phyloP scores from a whole-genome alignment of 2,888 invertebrate species.

The Apotomis betuletana region DNA sequence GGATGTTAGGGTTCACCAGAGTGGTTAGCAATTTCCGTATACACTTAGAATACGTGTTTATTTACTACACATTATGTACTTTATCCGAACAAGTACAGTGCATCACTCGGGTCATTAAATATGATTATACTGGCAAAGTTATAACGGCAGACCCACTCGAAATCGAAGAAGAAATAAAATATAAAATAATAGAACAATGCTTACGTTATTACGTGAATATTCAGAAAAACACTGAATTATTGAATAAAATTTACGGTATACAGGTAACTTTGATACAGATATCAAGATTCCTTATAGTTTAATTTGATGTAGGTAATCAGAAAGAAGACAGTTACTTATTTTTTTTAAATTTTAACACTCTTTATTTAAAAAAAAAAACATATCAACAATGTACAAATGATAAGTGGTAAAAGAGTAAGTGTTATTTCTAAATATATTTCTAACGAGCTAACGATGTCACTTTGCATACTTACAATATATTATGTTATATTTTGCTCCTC shows the following conservation, averaged over 20 bases:
- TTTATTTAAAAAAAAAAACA: too few relatives aligned
- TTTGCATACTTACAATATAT: background rate
- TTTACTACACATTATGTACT: conserved; percentile 17
- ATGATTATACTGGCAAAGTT: too few relatives aligned
- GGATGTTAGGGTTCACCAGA: conserved; percentile 14
- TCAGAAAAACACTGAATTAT: conserved; percentile 27
- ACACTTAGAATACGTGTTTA: conserved; percentile 22
- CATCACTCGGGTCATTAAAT: conserved; percentile 13
- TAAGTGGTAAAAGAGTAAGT: too few relatives aligned
- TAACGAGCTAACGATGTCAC: background rate
- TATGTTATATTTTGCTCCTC: background rate
- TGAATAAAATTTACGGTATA: conserved; percentile 34
- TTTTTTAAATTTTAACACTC: too few relatives aligned
- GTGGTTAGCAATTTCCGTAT: conserved; percentile 10
- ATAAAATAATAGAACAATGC: conserved; percentile 24
- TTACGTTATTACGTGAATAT: conserved; percentile 23
- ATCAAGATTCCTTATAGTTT: too few relatives aligned
- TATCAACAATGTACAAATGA: too few relatives aligned
- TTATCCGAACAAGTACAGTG: conserved; percentile 34
- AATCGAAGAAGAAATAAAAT: background rate
- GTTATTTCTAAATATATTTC: too few relatives aligned
- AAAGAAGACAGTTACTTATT: too few relatives aligned
- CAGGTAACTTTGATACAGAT: conserved; percentile 22
- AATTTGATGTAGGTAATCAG: too few relatives aligned
- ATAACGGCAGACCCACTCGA: background rate